Evolutionary conservation across 1,140 invertebrate species (phyloP), one percentile per base, ranked within the genome.

Genomic region (Neodiprion fabricii): DNA sequence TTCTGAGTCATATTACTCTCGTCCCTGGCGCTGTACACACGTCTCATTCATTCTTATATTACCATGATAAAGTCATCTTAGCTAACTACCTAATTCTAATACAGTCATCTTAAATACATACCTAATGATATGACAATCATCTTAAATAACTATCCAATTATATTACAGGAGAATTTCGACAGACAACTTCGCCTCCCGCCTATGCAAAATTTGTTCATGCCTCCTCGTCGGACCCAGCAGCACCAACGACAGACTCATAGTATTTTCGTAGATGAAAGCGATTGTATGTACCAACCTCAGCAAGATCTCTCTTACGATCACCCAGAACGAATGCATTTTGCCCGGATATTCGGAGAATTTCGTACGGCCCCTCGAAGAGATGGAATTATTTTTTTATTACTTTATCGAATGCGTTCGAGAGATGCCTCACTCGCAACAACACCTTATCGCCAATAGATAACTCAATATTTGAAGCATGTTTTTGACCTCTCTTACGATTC

Each of bases 291-390:
- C 67, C 73, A 21, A 21, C 17, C 21, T 74, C 70, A 5, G 70
- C 48, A 10, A 8, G 49, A 9, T 21, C 1, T 12, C 70, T 40
- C 40, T 70, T 21, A 1, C 28, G 0, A 17, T 70, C 40, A 1
- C 48, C 4, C 0, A 74, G 21, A 17, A 74, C 67, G 11, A 74
- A 70, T 3, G 67, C 73, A 28, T 74, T 69, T 14, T 21, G 0
- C 11, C 73, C 67, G n/a, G 69, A 70, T 21, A 21, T 21, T 21
- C 17, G 17, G 17, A 21, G 9, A 69, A 74, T 74, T 61, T 53
- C 65, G 50, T 66, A 70, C n/a, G 73, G 73, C 10, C 73, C 73
- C n/a, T 74, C 73, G 71, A 28, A 74, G 10, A 74, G 10, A 48
- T 74, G 73, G 17, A 21, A 21, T 0, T 21, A 21, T 21, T 21